Evolutionary conservation across 1,140 invertebrate species (phyloP).

Genomic region (Choristoneura fumiferana): DNA sequence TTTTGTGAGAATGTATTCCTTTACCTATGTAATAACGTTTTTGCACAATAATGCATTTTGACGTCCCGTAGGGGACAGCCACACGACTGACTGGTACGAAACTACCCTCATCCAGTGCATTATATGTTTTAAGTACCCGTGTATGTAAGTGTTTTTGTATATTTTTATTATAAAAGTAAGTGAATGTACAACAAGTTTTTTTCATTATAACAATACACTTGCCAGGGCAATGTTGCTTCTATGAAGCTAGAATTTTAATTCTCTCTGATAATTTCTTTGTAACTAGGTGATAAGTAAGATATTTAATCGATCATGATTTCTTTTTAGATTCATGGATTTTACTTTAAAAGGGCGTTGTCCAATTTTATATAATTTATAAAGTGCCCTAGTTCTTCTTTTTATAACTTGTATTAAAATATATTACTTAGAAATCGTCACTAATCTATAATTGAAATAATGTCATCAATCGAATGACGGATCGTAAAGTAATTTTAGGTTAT

Average conservation of each 20-base stretch:
- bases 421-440: conserved; percentile 12
- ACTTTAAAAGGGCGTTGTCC: conserved; percentile 7
- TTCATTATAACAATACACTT: conserved; percentile 47
- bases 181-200: conserved; percentile 53
- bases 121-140: conserved; percentile 61
- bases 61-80: conserved; percentile 40
- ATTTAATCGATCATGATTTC: conserved; percentile 53
- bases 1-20: conserved; percentile 49
- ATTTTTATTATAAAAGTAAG: conserved; percentile 51
- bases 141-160: conserved; percentile 67
- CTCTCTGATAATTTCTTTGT: conserved; percentile 28
- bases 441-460: conserved; percentile 10
- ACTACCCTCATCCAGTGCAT: conserved; percentile 65
- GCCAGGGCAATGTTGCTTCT: conserved; percentile 64
- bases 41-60: conserved; percentile 72
- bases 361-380: conserved; percentile 14
- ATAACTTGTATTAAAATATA: conserved; percentile 9
- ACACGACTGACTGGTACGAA: conserved; percentile 68
- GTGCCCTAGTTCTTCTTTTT: conserved; percentile 9
- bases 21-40: conserved; percentile 44
- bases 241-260: conserved; percentile 63
- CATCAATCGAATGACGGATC: not conserved
- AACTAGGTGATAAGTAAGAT: conserved; percentile 53
- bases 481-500: conserved; percentile 12
- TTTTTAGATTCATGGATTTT: conserved; percentile 44